phyloP scores from a whole-genome alignment of 1,140 invertebrate species.

The Tetramorium alpestre region DNA sequence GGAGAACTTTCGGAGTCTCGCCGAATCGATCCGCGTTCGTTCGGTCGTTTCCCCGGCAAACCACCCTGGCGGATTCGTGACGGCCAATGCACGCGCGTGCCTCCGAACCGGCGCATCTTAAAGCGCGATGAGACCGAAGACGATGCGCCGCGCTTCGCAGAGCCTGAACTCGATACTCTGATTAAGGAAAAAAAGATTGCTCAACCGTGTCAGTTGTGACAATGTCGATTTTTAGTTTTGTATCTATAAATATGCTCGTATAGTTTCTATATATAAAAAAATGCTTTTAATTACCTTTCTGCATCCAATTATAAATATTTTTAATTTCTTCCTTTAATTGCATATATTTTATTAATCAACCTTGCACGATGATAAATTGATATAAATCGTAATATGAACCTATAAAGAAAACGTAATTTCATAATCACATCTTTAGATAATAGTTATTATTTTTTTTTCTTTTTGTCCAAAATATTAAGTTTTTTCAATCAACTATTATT shows the following conservation, averaged over 20 bases:
- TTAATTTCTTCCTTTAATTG: neutral
- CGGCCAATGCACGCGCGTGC: slow-evolving; percentile 54
- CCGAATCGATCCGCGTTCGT: slow-evolving; percentile 80
- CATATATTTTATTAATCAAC: neutral
- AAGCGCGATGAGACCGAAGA: slow-evolving; percentile 47
- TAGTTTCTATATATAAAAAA: neutral
- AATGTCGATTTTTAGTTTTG: neutral
- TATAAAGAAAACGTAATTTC: neutral
- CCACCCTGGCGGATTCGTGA: slow-evolving; percentile 45
- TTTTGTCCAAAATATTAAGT: neutral
- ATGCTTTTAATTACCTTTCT: neutral
- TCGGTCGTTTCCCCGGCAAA: slow-evolving; percentile 64
- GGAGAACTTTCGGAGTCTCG: slow-evolving; percentile 82
- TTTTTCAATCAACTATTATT: neutral
- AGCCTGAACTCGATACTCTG: neutral
- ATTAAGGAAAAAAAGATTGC: neutral
- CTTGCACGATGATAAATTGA: neutral
- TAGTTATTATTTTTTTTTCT: neutral
- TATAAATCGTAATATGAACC: neutral
- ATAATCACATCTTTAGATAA: neutral
- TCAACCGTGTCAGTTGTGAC: neutral
- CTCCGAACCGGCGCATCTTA: slow-evolving; percentile 54
- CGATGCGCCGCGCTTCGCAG: neutral
- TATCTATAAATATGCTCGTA: neutral
- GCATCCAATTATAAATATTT: neutral